Conservation (phyloP, 2,888 invertebrate genomes). For the Orthosia cruda region DNA sequence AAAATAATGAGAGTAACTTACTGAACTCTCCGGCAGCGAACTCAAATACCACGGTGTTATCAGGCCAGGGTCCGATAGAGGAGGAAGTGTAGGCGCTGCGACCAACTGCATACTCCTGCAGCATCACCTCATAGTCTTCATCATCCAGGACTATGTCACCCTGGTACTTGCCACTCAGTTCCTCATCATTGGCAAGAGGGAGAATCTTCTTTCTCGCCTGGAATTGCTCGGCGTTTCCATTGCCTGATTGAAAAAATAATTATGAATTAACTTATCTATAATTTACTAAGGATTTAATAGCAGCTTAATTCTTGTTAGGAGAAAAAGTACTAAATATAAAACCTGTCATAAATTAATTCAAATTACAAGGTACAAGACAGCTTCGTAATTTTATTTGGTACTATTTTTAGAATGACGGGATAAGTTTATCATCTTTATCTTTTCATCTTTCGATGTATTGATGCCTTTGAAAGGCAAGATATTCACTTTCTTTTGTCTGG, state of each 20-base stretch:
- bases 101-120: slow-evolving; percentile 81
- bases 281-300: neutral
- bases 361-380: too few species aligned
- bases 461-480: neutral
- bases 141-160: slow-evolving; percentile 88
- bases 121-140: slow-evolving; percentile 80
- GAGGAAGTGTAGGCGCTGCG: slow-evolving; percentile 85
- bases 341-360: too few species aligned
- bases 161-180: slow-evolving; percentile 85
- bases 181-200: slow-evolving; percentile 80
- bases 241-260: slow-evolving; percentile 25
- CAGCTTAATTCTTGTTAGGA: too few species aligned
- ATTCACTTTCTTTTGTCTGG: neutral
- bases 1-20: slow-evolving; percentile 66
- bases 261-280: neutral
- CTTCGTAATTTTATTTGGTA: too few species aligned
- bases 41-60: slow-evolving; percentile 84
- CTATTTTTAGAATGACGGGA: neutral
- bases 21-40: slow-evolving; percentile 84
- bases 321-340: too few species aligned
- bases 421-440: neutral
- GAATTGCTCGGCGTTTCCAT: slow-evolving; percentile 37
- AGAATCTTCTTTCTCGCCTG: slow-evolving; percentile 35
- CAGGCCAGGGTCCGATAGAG: slow-evolving; percentile 83
- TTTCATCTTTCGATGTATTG: neutral